Base-by-base conservation (phyloP, 2,113 vertebrate species). In the Forbesichthys agassizii region DNA sequence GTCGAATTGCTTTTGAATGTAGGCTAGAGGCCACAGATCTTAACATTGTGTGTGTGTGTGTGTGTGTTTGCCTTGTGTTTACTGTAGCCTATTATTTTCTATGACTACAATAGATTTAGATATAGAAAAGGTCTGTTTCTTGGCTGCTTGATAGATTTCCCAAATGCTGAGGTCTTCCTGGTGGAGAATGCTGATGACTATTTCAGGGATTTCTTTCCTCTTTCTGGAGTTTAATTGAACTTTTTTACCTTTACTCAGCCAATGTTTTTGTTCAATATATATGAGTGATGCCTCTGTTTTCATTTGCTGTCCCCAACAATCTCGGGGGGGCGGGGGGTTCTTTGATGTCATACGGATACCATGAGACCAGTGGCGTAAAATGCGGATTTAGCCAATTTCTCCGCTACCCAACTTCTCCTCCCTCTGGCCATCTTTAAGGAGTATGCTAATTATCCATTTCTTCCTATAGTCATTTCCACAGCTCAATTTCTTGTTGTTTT, bases 271-370 rank as follows among this genome's bases (percentile, higher is more conserved):
- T 65, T 11, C 20, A 36, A 55, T 68, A 52, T 75, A 55, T 61
- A 48, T 36, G 8, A 68, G 49, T 71, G 46, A 57, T 54, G 74
- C 47, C 52, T 80, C 60, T 3, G 66, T 82, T 90, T 87, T 33
- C 88, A 86, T 88, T 80, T 49, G 33, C 48, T 54, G 33, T 51
- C 10, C 49, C 51, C 48, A n/a, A 9, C 57, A 16, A 66, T 75
- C 61, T 56, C 68, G 47, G 68, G 11, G 66, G 67, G 71, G 51
- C 11, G 56, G 16, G 70, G 64, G 54, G 48, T 53, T 82, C 81
- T 91, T 88, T 91, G 88, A 91, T 89, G 88, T 87, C 81, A 75
- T 66, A 77, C 7, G 68, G 81, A 88, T 89, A 89, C 81, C 74
- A 65, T 82, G 81, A 91, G 82, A 81, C 78, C 56, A 18, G 3